Percentiles rank a stretch among this genome's conserved stretches.
Evolutionary conservation across 2,888 invertebrate species (phyloP).

Genomic region (Trichogramma dendrolimi): DNA sequence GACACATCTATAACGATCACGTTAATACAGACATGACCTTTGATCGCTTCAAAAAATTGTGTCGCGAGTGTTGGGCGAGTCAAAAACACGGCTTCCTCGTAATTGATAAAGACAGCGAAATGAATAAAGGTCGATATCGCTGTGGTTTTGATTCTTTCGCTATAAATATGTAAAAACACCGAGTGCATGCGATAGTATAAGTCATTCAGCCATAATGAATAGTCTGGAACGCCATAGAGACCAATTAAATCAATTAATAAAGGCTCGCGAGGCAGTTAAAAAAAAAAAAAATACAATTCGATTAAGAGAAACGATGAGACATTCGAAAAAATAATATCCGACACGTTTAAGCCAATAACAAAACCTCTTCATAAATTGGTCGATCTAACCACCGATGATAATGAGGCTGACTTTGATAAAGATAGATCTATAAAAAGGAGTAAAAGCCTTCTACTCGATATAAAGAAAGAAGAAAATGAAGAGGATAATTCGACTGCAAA

Average conservation of each 20-base stretch:
- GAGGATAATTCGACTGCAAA: too few relatives aligned
- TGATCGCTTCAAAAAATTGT: constrained; percentile 38
- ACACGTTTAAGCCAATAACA: background rate
- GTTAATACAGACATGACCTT: constrained; percentile 30
- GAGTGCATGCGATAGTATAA: too few relatives aligned
- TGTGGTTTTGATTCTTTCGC: constrained; percentile 36
- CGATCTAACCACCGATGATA: background rate
- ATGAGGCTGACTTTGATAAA: background rate
- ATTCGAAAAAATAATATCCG: background rate
- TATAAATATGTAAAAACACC: constrained; percentile 7
- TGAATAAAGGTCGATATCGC: constrained; percentile 39
- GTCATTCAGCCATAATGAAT: too few relatives aligned
- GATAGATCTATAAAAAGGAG: too few relatives aligned
- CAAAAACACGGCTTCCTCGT: constrained; percentile 37
- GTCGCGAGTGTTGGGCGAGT: constrained; percentile 38
- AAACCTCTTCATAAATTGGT: background rate
- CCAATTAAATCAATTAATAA: background rate
- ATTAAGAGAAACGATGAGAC: background rate
- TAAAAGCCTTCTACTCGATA: too few relatives aligned
- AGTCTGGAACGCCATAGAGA: too few relatives aligned
- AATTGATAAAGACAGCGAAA: constrained; percentile 37
- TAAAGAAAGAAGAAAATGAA: too few relatives aligned
- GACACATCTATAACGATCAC: constrained; percentile 36
- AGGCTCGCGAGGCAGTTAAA: constrained; percentile 4
- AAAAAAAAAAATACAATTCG: constrained; percentile 13